Evolutionary conservation across 37 sponge, comb jelly and placozoan species (phyloP), one percentile per base, ranked within the genome.

Genomic region (Ianthella basta): DNA sequence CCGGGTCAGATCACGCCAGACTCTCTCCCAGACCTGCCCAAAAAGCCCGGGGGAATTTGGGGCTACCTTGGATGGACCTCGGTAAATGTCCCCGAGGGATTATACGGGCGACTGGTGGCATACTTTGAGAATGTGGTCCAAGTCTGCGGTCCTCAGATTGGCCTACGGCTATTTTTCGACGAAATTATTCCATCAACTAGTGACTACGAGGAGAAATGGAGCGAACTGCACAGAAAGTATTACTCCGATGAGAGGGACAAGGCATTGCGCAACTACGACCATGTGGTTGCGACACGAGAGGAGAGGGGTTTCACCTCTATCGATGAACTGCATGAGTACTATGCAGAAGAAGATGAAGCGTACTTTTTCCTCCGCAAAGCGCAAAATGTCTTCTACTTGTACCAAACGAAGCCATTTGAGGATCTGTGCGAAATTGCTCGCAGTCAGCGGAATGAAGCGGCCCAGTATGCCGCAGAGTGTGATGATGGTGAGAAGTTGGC

Each of bases 201-300:
- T 13, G 60, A 60, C 29, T 87, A 81, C 37, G 87, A 87, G 82
- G 87, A 87, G 36, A 35, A 56, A 56, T 87, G 87, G 87, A 82
- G 60, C 44, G 87, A 87, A 33, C 60, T 87, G 19, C 82, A 87
- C 44, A 70, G 73, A 80, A 81, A 81, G 33, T 39, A 59, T 29
- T 87, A 87, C 34, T 25, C 1, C 0, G 64, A 61, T 30, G 80
- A 86, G 66, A 34, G 44, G 61, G 82, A 73, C 18, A 21, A 40
- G 23, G 41, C 56, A 15, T 44, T 61, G 60, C 25, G 55, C 5
- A 75, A 81, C 16, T 82, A 65, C 44, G 87, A 87, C 19, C 24
- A 67, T 16, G 66, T 87, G 10, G 59, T 87, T 32, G 19, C 56
- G 20, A 60, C 14, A 60, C 69, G 79, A 23, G 32, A 18, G 30